phyloP scores from a whole-genome alignment of 1,140 invertebrate genomes.

The Polyergus mexicanus region DNA sequence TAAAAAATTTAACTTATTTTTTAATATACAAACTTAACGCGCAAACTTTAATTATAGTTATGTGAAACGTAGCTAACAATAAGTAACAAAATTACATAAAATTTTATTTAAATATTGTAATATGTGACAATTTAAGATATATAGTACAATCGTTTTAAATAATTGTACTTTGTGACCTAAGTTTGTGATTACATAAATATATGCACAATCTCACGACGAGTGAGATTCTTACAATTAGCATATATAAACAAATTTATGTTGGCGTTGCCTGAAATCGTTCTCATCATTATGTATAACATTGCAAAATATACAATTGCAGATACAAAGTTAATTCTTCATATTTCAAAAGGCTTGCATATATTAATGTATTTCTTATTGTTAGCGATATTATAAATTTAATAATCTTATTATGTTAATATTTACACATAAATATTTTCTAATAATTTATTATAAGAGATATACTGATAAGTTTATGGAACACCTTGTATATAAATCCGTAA shows the following conservation, averaged over 20 bases:
- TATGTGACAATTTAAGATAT: neutral
- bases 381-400: neutral
- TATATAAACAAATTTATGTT: constrained; percentile 27
- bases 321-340: neutral
- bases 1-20: neutral
- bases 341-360: neutral
- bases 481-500: constrained; percentile 7
- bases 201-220: neutral
- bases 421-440: neutral
- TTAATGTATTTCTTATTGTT: neutral
- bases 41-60: constrained; percentile 12
- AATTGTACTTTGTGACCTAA: constrained; percentile 14
- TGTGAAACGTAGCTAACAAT: neutral
- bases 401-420: neutral
- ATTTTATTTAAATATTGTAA: neutral
- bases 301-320: constrained; percentile 16
- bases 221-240: neutral
- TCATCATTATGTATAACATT: constrained; percentile 16
- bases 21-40: neutral
- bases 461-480: neutral
- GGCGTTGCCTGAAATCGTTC: neutral
- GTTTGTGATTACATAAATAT: neutral
- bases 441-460: neutral
- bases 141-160: neutral
- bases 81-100: constrained; percentile 2